phyloP scores from a whole-genome alignment of 2,797 vertebrate genomes.

The Sitta carolinensis region DNA sequence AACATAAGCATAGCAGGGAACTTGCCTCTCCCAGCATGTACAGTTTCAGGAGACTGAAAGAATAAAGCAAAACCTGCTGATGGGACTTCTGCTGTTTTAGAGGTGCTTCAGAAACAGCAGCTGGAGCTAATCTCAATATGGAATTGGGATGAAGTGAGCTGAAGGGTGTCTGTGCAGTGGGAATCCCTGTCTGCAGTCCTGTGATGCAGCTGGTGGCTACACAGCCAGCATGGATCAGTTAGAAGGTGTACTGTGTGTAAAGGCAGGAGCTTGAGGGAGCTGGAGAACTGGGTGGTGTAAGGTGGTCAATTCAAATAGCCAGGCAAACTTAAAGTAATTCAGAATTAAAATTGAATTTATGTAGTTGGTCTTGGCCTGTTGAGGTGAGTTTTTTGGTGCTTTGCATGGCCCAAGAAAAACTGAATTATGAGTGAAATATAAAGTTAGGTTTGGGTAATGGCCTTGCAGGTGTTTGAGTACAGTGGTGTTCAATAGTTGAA shows the following conservation, averaged over 20 bases:
- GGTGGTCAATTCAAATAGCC: neutral
- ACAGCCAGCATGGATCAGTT: neutral
- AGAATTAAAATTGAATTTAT: neutral
- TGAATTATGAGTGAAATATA: neutral
- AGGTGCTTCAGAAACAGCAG: neutral
- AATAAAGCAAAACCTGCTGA: neutral
- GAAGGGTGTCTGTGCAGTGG: neutral
- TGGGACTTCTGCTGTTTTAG: neutral
- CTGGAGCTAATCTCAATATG: neutral
- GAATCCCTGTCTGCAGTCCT: rapidly evolving
- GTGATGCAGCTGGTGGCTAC: neutral
- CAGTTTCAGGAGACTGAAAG: neutral
- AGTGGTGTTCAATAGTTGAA: neutral
- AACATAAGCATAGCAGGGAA: neutral
- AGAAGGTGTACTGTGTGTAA: neutral
- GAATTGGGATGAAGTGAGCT: neutral
- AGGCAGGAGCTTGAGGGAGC: neutral
- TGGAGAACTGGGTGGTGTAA: neutral
- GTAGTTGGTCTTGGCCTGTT: neutral
- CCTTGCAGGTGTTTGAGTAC: neutral
- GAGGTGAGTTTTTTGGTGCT: neutral
- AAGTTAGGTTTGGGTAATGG: neutral
- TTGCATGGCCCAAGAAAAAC: neutral
- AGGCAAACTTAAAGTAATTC: neutral
- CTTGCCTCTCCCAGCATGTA: neutral